Conservation (phyloP, 2,113 vertebrate genomes). For the Eretmodus cyanostictus region DNA sequence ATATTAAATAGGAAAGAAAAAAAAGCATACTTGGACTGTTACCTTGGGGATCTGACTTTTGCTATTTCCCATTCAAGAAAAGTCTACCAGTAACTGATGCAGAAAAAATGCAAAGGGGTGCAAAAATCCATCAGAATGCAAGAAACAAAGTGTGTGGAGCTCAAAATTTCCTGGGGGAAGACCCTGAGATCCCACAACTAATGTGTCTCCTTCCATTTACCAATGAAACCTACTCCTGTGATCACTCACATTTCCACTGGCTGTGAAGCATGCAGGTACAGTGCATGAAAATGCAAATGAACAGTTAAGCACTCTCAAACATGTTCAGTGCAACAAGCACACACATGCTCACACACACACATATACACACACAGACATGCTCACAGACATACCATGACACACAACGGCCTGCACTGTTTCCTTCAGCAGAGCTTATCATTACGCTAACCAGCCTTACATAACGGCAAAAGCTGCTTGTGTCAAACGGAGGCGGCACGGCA, state of each 20-base stretch:
- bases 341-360: neutral
- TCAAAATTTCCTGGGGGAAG: neutral
- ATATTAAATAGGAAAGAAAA: neutral
- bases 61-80: neutral
- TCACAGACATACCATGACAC: neutral
- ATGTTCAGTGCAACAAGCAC: neutral
- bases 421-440: slow-evolving; percentile 11
- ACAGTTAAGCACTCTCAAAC: neutral
- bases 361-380: neutral
- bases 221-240: neutral
- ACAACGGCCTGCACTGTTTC: neutral
- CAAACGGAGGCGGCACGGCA: slow-evolving; percentile 18
- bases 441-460: slow-evolving; percentile 52
- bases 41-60: neutral
- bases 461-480: slow-evolving; percentile 49
- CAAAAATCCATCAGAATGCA: neutral
- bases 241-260: neutral
- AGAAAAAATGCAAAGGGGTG: neutral
- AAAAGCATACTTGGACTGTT: neutral
- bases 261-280: neutral
- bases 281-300: neutral
- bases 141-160: neutral
- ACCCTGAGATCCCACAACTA: neutral
- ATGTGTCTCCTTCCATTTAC: neutral
- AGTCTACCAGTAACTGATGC: neutral